phyloP scores from a whole-genome alignment of 1,140 invertebrate species.

The Penaeus indicus region DNA sequence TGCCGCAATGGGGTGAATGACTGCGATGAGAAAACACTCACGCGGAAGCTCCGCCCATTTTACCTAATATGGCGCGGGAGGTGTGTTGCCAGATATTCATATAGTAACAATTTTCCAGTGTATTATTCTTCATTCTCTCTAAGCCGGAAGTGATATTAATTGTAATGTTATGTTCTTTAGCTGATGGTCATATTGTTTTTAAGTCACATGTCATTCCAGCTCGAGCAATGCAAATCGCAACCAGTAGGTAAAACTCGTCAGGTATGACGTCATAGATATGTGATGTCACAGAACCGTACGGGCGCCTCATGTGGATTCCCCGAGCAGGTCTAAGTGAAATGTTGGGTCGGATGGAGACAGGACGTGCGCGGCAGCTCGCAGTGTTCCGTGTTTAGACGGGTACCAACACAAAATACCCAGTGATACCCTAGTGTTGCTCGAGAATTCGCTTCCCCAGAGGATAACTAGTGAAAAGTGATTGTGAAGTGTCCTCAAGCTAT shows the following conservation, averaged over 20 bases:
- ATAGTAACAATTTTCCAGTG: slow-evolving; percentile 8
- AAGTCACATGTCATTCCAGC: no score
- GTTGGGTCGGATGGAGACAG: slow-evolving; percentile 55
- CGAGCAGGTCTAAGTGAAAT: slow-evolving; percentile 63
- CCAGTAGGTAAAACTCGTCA: slow-evolving; percentile 38
- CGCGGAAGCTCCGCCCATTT: slow-evolving; percentile 48
- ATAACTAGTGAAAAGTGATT: slow-evolving; percentile 47
- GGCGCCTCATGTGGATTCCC: slow-evolving; percentile 61
- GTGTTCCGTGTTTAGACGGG: slow-evolving; percentile 48
- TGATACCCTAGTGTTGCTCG: slow-evolving; percentile 19
- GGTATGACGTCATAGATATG: slow-evolving; percentile 56
- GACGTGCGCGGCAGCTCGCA: slow-evolving; percentile 54
- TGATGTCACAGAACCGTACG: slow-evolving; percentile 56
- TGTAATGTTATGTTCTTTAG: no score
- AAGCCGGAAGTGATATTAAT: no score
- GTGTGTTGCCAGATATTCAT: neutral
- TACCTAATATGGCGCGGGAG: slow-evolving; percentile 42
- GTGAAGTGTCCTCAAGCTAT: slow-evolving; percentile 29
- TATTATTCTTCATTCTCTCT: no score
- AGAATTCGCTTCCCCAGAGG: neutral
- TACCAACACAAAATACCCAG: slow-evolving; percentile 40
- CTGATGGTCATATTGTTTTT: no score
- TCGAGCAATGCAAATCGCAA: no score
- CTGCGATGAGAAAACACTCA: slow-evolving; percentile 61
- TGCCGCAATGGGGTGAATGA: slow-evolving; percentile 61